Base-by-base conservation (phyloP, 2,888 invertebrate species). In the Tetragonisca angustula region DNA sequence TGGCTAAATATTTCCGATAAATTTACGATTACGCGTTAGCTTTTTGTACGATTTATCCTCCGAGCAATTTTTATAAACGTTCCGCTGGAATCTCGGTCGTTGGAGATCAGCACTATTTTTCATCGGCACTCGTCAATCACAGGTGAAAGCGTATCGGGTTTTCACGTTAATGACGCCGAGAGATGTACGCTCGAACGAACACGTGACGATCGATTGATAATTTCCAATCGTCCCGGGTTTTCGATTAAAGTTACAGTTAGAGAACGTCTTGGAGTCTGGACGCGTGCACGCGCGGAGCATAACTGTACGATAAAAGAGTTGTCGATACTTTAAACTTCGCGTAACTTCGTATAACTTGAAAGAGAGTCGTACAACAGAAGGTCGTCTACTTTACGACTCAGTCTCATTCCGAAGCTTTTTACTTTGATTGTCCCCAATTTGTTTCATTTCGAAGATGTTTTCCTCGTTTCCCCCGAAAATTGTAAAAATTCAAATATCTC, bases 71-170 rank as follows among this genome's bases (percentile, higher is more conserved):
- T 67, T 67, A 61, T 49, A 72, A 72, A 72, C 24, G 71, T 59
- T 49, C 19, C 17, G 65, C 27, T 19, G 43, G 15, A 32, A n/a
- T 64, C 59, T 61, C 71, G 15, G 21, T 24, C 43, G 36, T 15
- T 27, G 32, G 27, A 27, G 9, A 43, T 43, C 32, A 36, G 27
- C 43, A 36, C 71, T 77, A 83, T 83, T 83, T 81, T 75, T 83
- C 83, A 81, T 76, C 83, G 64, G 56, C 27, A 24, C 70, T 49
- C 70, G 74, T 83, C 83, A 74, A 81, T 83, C 74, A 77, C 81
- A 83, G 83, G 54, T 74, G 83, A 77, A 54, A 54, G 71, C 73
- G 17, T 59, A 61, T 59, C 61, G 61, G 61, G 69, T 54, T 56
- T 56, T 50, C 77, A 49, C 73, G 70, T 74, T 73, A 72, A 64